Evolutionary conservation across 2,888 invertebrate species (phyloP).

Genomic region (Eristalis arbustorum): DNA sequence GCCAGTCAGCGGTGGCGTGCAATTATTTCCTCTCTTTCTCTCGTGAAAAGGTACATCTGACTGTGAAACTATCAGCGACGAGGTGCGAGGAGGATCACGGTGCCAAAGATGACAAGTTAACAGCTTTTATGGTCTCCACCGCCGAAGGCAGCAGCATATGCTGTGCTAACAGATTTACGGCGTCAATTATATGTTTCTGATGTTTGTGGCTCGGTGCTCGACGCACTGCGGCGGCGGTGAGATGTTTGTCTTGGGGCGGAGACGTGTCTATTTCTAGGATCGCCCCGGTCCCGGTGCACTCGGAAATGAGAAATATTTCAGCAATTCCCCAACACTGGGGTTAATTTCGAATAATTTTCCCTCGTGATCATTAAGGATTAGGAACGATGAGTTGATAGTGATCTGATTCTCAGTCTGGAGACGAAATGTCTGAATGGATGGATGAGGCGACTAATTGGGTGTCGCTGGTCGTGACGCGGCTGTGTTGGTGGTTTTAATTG

Average conservation of each 20-base stretch:
- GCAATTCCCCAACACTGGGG: constrained; percentile 30
- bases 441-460: not conserved
- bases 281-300: constrained; percentile 18
- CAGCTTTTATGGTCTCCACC: constrained; percentile 70
- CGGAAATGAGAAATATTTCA: constrained; percentile 42
- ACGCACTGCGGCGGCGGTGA: not conserved
- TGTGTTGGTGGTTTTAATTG: not conserved
- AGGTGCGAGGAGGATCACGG: constrained; percentile 65
- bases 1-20: constrained; percentile 39
- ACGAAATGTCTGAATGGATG: not conserved
- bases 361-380: not conserved
- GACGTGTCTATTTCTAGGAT: constrained; percentile 61
- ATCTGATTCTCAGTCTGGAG: not conserved
- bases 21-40: constrained; percentile 47
- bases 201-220: constrained; percentile 22
- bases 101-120: constrained; percentile 71
- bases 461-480: not conserved
- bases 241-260: constrained; percentile 60
- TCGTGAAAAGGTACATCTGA: not conserved
- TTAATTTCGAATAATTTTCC: constrained; percentile 58
- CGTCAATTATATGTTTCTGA: constrained; percentile 67
- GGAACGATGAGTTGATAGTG: not conserved
- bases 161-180: constrained; percentile 71
- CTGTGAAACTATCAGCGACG: not conserved
- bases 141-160: constrained; percentile 60